These are phyloP conservation scores for Drymodes brunneopygia DNA, from an alignment of 2,113 vertebrate genomes.

Conservation along the genomic window DNA sequence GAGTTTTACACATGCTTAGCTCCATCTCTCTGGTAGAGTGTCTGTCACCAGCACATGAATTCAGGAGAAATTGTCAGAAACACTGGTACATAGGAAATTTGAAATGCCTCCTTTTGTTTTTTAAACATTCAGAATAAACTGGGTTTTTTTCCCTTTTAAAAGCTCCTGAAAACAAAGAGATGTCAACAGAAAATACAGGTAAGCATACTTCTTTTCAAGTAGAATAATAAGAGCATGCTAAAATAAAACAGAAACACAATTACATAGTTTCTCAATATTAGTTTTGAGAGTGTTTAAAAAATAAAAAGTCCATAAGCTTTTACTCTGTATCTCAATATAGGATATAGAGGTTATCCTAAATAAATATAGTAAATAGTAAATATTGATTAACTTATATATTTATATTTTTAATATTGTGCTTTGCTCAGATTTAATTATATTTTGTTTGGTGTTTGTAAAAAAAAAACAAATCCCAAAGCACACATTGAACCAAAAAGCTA, in stretches of 20 bases:
- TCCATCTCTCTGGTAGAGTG: neutral
- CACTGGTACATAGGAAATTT: neutral
- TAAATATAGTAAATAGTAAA: too few species aligned
- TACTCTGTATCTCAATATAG: neutral
- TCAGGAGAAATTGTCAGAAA: neutral
- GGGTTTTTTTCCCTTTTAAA: neutral
- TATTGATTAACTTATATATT: neutral
- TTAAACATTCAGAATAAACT: neutral
- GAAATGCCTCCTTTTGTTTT: neutral
- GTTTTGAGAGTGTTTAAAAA: neutral
- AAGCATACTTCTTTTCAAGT: neutral
- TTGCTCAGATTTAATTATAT: neutral
- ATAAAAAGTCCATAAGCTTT: neutral
- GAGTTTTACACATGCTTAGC: neutral
- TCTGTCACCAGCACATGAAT: neutral
- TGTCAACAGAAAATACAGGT: neutral
- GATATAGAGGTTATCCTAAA: neutral
- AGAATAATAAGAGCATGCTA: neutral
- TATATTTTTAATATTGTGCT: neutral
- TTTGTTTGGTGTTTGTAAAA: neutral
- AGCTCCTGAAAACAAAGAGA: neutral
- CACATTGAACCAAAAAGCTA: neutral
- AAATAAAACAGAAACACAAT: neutral
- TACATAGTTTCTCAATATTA: neutral
- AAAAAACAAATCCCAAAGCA: neutral